These are phyloP conservation scores for Heterodera carotae DNA, from an alignment of 1,140 invertebrate genomes.

Conservation along the genomic window DNA sequence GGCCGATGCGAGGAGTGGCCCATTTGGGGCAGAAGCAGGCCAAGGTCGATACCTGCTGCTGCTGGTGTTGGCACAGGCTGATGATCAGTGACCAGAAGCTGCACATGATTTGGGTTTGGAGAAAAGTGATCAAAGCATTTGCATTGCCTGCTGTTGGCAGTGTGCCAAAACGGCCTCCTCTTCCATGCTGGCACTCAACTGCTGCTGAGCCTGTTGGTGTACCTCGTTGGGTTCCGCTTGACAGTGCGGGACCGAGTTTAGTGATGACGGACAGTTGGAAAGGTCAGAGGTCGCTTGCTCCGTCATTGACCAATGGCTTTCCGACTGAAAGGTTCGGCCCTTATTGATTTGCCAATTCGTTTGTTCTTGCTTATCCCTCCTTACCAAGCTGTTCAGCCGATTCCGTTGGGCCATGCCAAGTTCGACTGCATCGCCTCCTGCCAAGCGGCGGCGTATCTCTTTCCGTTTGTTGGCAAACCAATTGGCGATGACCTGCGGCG, in stretches of 20 bases:
- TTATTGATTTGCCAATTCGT: background rate
- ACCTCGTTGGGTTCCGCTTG: background rate
- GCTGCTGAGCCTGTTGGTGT: background rate
- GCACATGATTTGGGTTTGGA: background rate
- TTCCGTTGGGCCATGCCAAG: background rate
- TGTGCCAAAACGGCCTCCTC: background rate
- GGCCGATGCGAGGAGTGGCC: too few relatives aligned
- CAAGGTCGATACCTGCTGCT: background rate
- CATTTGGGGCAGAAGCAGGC: background rate
- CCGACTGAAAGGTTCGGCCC: background rate
- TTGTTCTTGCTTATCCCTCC: background rate
- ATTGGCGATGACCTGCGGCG: slow-evolving; percentile 62
- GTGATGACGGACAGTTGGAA: slow-evolving; percentile 2
- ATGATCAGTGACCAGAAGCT: background rate
- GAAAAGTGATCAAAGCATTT: too few relatives aligned
- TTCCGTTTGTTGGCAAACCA: slow-evolving; percentile 66
- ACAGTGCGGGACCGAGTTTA: background rate
- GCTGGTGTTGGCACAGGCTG: background rate
- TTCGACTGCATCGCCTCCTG: background rate
- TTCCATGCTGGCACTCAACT: background rate
- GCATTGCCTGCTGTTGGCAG: background rate
- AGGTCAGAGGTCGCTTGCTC: background rate
- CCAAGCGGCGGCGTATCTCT: slow-evolving; percentile 51
- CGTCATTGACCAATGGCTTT: background rate
- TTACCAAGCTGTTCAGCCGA: slow-evolving; percentile 10